A percentile compares a stretch with the other conserved stretches of the same genome.
phyloP scores from a whole-genome alignment of 2,888 invertebrate species.

The Hirtodrosophila cameraria region DNA sequence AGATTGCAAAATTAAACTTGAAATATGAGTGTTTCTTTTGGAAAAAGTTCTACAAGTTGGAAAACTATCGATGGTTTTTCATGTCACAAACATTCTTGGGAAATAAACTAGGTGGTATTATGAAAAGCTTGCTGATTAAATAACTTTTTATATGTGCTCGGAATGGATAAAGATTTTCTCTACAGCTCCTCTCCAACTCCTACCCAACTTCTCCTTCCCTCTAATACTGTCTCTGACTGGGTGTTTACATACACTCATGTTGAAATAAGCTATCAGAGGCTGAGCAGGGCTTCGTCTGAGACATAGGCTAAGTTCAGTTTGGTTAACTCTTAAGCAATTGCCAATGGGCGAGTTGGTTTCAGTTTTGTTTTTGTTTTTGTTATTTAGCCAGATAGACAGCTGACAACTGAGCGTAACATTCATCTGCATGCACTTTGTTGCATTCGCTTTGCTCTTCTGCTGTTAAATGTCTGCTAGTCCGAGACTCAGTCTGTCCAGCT shows the following conservation, averaged over 20 bases:
- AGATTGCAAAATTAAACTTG: no score
- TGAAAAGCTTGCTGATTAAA: no score
- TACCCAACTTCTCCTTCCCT: no score
- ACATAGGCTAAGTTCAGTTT: slow-evolving; percentile 8
- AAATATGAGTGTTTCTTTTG: no score
- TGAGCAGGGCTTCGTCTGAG: neutral
- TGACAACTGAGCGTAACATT: slow-evolving; percentile 61
- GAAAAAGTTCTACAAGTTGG: no score
- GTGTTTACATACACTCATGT: slow-evolving; percentile 7
- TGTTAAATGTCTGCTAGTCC: slow-evolving; percentile 16
- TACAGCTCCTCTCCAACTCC: no score
- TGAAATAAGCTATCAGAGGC: slow-evolving; percentile 12
- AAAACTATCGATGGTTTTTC: no score
- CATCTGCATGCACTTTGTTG: slow-evolving; percentile 38
- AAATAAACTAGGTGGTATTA: no score
- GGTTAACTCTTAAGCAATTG: slow-evolving; percentile 48
- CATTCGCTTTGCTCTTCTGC: slow-evolving; percentile 27
- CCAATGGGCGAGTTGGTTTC: slow-evolving; percentile 43
- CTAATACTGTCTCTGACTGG: no score
- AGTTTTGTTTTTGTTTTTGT: slow-evolving; percentile 33
- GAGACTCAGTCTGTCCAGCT: slow-evolving; percentile 37
- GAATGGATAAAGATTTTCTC: no score
- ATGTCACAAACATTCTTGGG: no score
- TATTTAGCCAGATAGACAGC: slow-evolving; percentile 64
- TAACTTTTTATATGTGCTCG: no score